Percentiles rank a stretch among this genome's conserved stretches.
Conservation (phyloP, 2,888 invertebrate genomes). For the Metallyticus violacea region DNA sequence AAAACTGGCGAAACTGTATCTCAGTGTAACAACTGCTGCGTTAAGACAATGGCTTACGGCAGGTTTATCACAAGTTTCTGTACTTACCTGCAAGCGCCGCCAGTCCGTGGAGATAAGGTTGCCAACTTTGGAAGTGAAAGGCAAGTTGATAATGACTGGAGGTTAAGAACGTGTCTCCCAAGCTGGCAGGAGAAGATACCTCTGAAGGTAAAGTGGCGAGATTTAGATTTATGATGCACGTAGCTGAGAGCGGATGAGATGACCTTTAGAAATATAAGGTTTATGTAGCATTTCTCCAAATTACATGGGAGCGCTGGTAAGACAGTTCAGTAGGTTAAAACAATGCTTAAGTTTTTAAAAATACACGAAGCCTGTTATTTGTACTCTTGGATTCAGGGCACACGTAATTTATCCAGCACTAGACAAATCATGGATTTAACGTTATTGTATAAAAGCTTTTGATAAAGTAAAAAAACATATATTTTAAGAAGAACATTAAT, state of each 20-base stretch:
- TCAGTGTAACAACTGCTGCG: too few relatives aligned
- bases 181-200: neutral
- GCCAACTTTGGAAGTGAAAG: neutral
- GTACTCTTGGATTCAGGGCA: too few relatives aligned
- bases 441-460: too few relatives aligned
- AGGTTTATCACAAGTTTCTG: neutral
- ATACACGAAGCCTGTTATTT: too few relatives aligned
- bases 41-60: neutral
- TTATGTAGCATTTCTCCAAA: neutral
- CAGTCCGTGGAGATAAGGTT: neutral
- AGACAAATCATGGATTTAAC: too few relatives aligned
- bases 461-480: too few relatives aligned
- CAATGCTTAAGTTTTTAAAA: too few relatives aligned
- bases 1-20: too few relatives aligned
- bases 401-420: too few relatives aligned
- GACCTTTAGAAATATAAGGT: too few relatives aligned
- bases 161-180: neutral
- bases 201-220: neutral
- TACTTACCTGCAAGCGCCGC: neutral
- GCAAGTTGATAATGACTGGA: neutral
- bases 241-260: neutral
- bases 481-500: too few relatives aligned
- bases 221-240: neutral
- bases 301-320: neutral
- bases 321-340: neutral